Evolutionary conservation across 2,113 vertebrate species (phyloP).

Genomic region (Malurus alboscapulatus): DNA sequence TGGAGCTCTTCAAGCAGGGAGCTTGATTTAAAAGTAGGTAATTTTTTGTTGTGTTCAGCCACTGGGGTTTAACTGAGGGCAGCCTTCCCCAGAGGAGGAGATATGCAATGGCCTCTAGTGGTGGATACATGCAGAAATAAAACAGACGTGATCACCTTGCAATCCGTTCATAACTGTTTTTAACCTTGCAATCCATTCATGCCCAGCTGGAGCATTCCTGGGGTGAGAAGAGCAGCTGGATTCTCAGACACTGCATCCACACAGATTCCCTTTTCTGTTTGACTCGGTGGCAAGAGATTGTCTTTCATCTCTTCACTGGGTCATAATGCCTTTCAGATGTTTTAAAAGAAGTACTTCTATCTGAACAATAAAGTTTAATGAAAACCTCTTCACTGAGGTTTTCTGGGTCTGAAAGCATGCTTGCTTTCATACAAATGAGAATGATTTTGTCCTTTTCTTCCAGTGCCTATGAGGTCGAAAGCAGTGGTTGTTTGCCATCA

Average conservation of each 20-base stretch:
- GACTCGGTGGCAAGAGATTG: not conserved
- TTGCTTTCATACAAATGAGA: not conserved
- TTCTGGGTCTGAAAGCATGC: not conserved
- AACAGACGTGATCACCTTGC: fast-evolving
- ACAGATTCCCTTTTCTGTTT: not conserved
- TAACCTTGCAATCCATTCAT: fast-evolving
- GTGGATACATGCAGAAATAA: not conserved
- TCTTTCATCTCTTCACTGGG: not conserved
- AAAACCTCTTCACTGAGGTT: not conserved
- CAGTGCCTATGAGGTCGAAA: not conserved
- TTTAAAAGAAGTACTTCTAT: not conserved
- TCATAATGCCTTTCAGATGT: not conserved
- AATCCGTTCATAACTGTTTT: not conserved
- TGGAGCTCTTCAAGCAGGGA: not conserved
- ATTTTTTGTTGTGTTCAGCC: not conserved
- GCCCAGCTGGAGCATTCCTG: not conserved
- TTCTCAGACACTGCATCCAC: no score
- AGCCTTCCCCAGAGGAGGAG: not conserved
- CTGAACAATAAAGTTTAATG: not conserved
- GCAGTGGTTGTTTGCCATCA: not conserved
- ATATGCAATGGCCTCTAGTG: not conserved
- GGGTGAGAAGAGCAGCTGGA: not conserved
- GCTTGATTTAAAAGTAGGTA: not conserved
- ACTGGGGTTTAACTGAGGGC: not conserved
- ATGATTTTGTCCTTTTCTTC: not conserved